phyloP scores from a whole-genome alignment of 2,797 vertebrate genomes.

The Lacerta viridis region DNA sequence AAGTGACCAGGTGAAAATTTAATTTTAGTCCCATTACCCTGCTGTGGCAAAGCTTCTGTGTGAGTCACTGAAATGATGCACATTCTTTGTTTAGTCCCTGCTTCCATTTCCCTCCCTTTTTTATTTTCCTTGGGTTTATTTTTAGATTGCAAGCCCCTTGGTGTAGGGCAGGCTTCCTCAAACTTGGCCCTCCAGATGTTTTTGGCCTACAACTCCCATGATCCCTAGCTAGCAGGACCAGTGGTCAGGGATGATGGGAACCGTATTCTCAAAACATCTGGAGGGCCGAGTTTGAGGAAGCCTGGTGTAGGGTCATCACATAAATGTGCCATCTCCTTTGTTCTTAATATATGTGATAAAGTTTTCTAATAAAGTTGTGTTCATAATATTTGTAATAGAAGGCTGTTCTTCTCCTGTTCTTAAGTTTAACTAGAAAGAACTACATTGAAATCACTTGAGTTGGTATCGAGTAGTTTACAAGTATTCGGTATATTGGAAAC shows the following conservation, averaged over 20 bases:
- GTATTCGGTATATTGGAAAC: not conserved
- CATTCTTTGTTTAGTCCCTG: not conserved
- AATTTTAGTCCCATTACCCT: not conserved
- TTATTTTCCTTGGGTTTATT: not conserved
- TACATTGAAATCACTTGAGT: not conserved
- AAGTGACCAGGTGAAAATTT: constrained; percentile 92
- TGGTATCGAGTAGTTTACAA: not conserved
- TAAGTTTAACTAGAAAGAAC: not conserved
- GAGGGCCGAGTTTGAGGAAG: too few species aligned
- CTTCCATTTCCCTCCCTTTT: not conserved
- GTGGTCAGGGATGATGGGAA: too few species aligned
- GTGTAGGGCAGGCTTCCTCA: too few species aligned
- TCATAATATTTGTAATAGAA: not conserved
- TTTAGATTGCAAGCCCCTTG: not conserved
- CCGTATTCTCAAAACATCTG: too few species aligned
- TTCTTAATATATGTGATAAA: not conserved
- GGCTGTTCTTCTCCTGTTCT: not conserved
- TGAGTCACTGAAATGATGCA: not conserved
- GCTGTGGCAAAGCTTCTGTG: not conserved
- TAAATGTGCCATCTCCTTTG: not conserved
- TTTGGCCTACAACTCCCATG: too few species aligned
- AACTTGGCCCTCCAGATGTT: too few species aligned
- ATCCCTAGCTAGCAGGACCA: too few species aligned
- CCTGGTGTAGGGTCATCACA: not conserved
- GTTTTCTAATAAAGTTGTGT: not conserved